Base-by-base conservation (phyloP, 2,797 vertebrate species). In the Antennarius maculatus region DNA sequence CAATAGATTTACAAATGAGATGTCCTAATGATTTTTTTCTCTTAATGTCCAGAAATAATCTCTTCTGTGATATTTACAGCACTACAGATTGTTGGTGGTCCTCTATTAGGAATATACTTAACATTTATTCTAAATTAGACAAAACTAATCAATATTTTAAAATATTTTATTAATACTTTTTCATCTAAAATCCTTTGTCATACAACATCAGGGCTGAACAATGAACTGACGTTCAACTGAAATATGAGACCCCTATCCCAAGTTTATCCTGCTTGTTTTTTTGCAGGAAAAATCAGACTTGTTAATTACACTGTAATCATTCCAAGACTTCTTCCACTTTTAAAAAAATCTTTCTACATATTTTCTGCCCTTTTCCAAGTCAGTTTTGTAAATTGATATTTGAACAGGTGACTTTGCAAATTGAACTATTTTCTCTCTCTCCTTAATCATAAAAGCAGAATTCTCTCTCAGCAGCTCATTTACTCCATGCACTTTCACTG, bases 391-490 rank as follows among this genome's bases (percentile, higher is more conserved):
- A 23, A 16, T 46, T 41, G 39, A 17, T 16, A 65, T 65, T 47
- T 56, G 37, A 53, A 45, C 54, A 16, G 43, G 41, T 61, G 31
- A 18, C 55, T 54, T 45, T 48, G 34, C 43, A 63, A 42, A 57
- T 49, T 13, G 39, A 70, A 68, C 65, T 71, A 71, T 77, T 64
- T 49, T 23, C 27, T 3, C 23, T 29, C 13, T 47, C 13, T 58
- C 28, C 23, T 55, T 64, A 5, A 70, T 80, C 39, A 41, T 64
- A 76, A 69, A 57, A 2, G 1, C 31, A 77, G 57, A 61, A 18
- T 62, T 53, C 53, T 23, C 48, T 68, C 42, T 34, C 13, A 43
- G 12, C 54, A 53, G 47, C 62, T 81, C 43, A 76, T 70, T 77
- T 18, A 42, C 1, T 54, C 50, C 23, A 16, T 13, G 60, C 42